Conservation (phyloP, 2,797 vertebrate genomes). For the Paratrypauchen microcephalus region DNA sequence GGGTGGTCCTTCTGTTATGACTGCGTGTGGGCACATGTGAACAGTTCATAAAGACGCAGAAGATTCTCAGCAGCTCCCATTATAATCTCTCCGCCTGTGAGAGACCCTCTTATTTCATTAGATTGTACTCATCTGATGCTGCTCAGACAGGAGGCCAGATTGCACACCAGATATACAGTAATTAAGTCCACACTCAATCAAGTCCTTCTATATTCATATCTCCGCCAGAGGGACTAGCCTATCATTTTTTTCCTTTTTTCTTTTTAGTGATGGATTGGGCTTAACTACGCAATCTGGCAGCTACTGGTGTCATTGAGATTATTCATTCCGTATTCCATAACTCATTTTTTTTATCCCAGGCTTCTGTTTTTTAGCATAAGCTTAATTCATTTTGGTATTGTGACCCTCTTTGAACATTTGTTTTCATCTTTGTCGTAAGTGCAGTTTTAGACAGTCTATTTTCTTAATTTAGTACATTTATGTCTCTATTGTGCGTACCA, state of each 20-base stretch:
- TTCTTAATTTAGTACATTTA: constrained; percentile 7
- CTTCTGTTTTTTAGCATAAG: constrained; percentile 17
- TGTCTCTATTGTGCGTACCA: not conserved
- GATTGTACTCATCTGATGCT: constrained; percentile 51
- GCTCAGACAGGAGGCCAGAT: constrained; percentile 49
- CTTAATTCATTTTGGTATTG: constrained; percentile 15
- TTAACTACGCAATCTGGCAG: constrained; percentile 58
- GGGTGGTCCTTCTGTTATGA: constrained; percentile 17
- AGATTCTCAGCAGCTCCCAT: constrained; percentile 38
- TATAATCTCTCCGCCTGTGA: constrained; percentile 40
- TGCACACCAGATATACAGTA: constrained; percentile 54
- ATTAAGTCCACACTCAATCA: constrained; percentile 60
- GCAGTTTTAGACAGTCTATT: constrained; percentile 10
- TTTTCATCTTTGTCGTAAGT: constrained; percentile 31
- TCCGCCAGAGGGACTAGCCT: constrained; percentile 34
- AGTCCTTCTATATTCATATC: constrained; percentile 55
- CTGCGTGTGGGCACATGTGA: constrained; percentile 24
- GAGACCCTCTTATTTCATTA: constrained; percentile 60
- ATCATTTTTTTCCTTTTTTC: constrained; percentile 14
- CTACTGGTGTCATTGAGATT: constrained; percentile 52
- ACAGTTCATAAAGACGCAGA: constrained; percentile 48
- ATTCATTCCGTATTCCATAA: constrained; percentile 62
- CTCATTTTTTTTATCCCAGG: constrained; percentile 37
- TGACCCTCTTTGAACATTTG: constrained; percentile 17
- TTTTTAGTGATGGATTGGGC: constrained; percentile 58